Evolutionary conservation across 64 coral and sea anemone genomes (phyloP).

Genomic region (Pocillopora verrucosa): DNA sequence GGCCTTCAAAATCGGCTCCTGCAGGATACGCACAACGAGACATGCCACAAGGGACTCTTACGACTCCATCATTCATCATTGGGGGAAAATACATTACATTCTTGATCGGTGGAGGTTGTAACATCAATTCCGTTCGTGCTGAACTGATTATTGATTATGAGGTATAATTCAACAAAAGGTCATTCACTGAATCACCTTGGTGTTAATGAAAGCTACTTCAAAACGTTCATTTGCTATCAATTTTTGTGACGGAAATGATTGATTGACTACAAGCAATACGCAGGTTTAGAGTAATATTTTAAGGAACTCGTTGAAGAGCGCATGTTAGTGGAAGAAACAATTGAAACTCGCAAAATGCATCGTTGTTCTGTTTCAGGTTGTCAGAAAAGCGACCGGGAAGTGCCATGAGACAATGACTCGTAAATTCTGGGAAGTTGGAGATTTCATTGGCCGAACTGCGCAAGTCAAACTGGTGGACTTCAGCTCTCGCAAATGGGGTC

Average conservation of each 20-base stretch:
- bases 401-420: constrained; percentile 6
- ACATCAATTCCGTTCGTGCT: not conserved
- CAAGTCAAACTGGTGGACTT: not conserved
- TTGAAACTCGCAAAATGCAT: too few species aligned
- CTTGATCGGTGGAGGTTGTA: not conserved
- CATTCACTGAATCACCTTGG: too few species aligned
- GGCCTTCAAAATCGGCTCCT: not conserved
- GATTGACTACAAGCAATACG: too few species aligned
- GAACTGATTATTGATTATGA: not conserved
- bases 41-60: not conserved
- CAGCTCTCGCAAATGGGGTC: not conserved
- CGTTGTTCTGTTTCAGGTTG: not conserved
- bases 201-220: too few species aligned
- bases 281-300: too few species aligned
- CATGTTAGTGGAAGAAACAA: too few species aligned
- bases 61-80: not conserved
- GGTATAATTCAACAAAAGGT: not conserved
- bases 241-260: too few species aligned
- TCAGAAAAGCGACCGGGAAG: not conserved
- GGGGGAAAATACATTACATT: not conserved
- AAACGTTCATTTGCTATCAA: too few species aligned
- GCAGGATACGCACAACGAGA: not conserved
- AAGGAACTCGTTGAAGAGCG: too few species aligned
- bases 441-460: not conserved
- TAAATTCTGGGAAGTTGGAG: not conserved